Base-by-base conservation (phyloP, 92 coral and sea anemone genomes). In the Desmophyllum pertusum region DNA sequence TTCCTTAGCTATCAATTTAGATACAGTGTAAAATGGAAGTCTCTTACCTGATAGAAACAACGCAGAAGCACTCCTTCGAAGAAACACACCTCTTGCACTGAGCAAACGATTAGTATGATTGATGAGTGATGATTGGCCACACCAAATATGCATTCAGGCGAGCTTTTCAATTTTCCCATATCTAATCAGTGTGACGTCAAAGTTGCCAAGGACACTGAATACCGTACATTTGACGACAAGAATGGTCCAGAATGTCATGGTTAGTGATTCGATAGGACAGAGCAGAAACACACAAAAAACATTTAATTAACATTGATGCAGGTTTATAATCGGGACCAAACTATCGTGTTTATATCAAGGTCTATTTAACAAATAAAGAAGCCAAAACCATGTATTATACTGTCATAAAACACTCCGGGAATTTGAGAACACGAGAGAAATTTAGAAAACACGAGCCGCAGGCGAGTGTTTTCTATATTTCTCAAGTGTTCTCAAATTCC, bases 51-150 rank as follows among this genome's bases (percentile, higher is more conserved):
- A 50, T 10, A n/a, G 29, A 18, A n/a, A 80, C 13, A 23, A 1
- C 76, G 76, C n/a, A 68, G 76, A 80, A 68, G 36, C 33, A 33
- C 62, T 23, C 66, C 71, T 33, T 6, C 21, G 75, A 42, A 31
- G n/a, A 37, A 19, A 46, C 76, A 80, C 84, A 68, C 84, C 84
- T 61, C 84, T 52, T 27, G 38, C 46, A 13, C 5, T 0, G 11
- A 4, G 4, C 21, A 42, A 8, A 30, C 41, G 52, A 33, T 7
- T 63, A 7, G 18, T 69, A 55, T 19, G n/a, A n/a, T n/a, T n/a
- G n/a, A n/a, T n/a, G n/a, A n/a, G n/a, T n/a, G n/a, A n/a, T 39
- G 48, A 76, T 76, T 36, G 69, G 61, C 76, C 84, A 70, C 76
- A 37, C 84, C 84, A 80, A 80, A 80, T 69, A 37, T 33, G 76